Evolutionary conservation across 2,797 vertebrate species (phyloP).

Genomic region (Dryobates pubescens): DNA sequence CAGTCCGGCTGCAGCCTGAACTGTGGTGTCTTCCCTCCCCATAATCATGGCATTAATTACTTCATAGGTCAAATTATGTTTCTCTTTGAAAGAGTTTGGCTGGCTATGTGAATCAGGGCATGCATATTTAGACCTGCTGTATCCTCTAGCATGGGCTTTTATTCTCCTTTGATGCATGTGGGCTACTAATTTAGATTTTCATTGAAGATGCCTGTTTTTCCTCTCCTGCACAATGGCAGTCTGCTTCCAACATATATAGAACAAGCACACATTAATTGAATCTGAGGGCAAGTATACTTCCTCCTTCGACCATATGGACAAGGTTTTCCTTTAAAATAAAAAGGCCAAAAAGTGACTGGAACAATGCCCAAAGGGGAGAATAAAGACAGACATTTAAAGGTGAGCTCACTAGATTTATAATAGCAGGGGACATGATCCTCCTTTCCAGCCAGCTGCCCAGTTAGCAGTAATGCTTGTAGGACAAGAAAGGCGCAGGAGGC

Average conservation of each 20-base stretch:
- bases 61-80: constrained; percentile 58
- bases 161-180: constrained; percentile 23
- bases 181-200: constrained; percentile 37
- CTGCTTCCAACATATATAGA: constrained; percentile 13
- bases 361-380: constrained; percentile 64
- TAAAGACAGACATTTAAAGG: constrained; percentile 54
- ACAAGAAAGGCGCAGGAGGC: constrained; percentile 18
- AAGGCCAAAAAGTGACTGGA: constrained; percentile 61
- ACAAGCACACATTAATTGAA: constrained; percentile 24
- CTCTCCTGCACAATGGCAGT: background rate
- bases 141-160: constrained; percentile 14
- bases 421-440: constrained; percentile 18
- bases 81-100: constrained; percentile 55
- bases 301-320: constrained; percentile 10
- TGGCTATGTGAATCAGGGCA: constrained; percentile 6
- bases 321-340: constrained; percentile 59
- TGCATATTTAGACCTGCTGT: constrained; percentile 38
- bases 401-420: constrained; percentile 64
- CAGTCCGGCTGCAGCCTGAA: constrained; percentile 39
- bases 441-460: constrained; percentile 6
- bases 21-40: constrained; percentile 29
- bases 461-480: constrained; percentile 25
- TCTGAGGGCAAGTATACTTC: constrained; percentile 18
- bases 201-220: background rate
- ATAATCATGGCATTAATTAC: constrained; percentile 63